Base-by-base conservation (phyloP, 1,140 invertebrate species). In the Drosophila rufa region DNA sequence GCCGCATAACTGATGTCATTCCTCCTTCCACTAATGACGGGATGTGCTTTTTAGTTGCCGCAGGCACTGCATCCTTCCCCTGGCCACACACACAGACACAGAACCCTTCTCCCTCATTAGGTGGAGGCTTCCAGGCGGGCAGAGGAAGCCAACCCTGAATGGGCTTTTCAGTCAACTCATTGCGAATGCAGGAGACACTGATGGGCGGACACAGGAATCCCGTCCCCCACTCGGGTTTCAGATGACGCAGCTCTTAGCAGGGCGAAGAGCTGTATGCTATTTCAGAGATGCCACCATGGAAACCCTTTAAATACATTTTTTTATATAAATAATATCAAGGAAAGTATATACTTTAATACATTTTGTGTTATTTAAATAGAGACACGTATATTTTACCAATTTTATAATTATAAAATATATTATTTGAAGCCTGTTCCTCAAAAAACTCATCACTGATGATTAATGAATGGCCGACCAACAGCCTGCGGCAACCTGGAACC, bases 1-100 rank as follows among this genome's bases (percentile, higher is more conserved):
- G 58, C 50, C 59, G 46, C 59, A 58, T 50, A 36, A 25, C 51
- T 64, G 25, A 30, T 53, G 56, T 56, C 30, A 65, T 40, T 60
- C 61, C 61, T n/a, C 36, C 36, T 27, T 17, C 6, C 33, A 48
- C 22, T 14, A 75, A 83, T 83, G 62, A 53, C 78, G 75, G 78
- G 75, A 84, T 90, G 85, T 62, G 64, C 80, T 69, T 75, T 75
- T 73, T 55, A 67, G 22, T 43, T 33, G 77, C 84, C 84, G 48
- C 53, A 57, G 65, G 84, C 53, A 36, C 33, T 57, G 64, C 58
- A 69, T 53, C 62, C 40, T 40, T 48, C 38, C 38, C 36, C 66
- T 43, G 36, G 45, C 47, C 66, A 42, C 27, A 69, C 38, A 65
- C 12, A 53, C 11, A 36, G 12, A 27, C 6, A 51, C 15, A 51